These are phyloP conservation scores for Patella caerulea DNA, from an alignment of 2,888 invertebrate species.

Conservation along the genomic window DNA sequence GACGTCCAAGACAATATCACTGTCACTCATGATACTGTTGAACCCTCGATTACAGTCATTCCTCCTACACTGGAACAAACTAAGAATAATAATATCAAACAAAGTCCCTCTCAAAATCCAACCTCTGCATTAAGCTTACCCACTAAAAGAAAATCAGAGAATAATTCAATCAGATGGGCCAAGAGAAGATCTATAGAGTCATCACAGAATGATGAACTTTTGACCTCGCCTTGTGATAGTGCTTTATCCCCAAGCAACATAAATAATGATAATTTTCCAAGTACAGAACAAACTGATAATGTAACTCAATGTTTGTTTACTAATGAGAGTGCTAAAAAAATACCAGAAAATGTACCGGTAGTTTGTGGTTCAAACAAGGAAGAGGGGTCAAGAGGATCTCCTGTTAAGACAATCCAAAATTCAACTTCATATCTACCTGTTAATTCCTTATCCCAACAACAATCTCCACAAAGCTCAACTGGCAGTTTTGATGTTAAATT, in stretches of 20 bases:
- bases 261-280: too few species aligned
- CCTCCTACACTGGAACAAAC: too few species aligned
- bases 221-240: neutral
- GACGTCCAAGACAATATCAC: too few species aligned
- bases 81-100: too few species aligned
- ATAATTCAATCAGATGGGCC: neutral
- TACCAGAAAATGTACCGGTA: conserved; percentile 28
- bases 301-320: neutral
- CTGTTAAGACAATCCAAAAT: neutral
- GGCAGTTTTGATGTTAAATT: neutral
- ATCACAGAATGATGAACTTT: neutral
- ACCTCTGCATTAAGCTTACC: too few species aligned
- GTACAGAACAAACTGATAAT: conserved; percentile 8
- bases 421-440: too few species aligned
- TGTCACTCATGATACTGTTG: too few species aligned
- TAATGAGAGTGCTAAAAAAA: conserved; percentile 23
- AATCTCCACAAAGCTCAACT: neutral
- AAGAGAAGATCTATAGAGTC: neutral
- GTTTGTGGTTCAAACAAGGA: conserved; percentile 24
- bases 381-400: neutral
- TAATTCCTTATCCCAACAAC: neutral
- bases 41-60: too few species aligned
- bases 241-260: neutral
- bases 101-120: too few species aligned
- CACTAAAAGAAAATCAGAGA: too few species aligned